Percentiles rank a stretch among this genome's conserved stretches.
Evolutionary conservation across 2,797 vertebrate genomes (phyloP).

Genomic region (Otolemur crassicaudatus): DNA sequence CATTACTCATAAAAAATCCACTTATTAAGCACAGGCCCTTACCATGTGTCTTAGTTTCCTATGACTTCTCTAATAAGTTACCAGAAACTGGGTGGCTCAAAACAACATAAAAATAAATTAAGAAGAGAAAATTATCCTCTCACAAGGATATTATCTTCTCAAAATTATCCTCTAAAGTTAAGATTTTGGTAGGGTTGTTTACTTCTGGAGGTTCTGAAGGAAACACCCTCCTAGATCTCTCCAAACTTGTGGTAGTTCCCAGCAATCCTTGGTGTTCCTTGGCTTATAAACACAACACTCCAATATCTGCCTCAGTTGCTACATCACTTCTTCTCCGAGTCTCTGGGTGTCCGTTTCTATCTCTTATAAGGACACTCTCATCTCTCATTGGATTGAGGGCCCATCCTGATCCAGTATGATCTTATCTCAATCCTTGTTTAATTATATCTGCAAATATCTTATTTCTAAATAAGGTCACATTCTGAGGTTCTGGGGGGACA

Average conservation of each 20-base stretch:
- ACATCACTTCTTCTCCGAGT: neutral
- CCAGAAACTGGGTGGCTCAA: neutral
- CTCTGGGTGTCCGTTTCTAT: neutral
- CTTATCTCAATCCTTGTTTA: neutral
- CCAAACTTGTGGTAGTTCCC: no score
- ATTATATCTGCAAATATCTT: neutral
- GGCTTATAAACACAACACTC: neutral
- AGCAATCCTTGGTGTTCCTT: neutral
- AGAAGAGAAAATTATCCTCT: neutral
- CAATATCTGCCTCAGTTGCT: neutral
- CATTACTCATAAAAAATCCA: neutral
- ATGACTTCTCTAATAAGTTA: neutral
- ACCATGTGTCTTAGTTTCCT: neutral
- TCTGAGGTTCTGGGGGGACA: neutral
- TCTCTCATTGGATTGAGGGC: neutral
- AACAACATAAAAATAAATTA: no score
- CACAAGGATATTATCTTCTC: neutral
- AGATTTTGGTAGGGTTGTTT: neutral
- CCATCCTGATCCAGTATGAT: neutral
- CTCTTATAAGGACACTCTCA: neutral
- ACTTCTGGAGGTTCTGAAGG: neutral
- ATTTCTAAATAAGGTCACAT: neutral
- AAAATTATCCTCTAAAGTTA: neutral
- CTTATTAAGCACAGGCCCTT: neutral
- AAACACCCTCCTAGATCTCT: rapidly evolving